Percentiles rank a stretch among this genome's conserved stretches.
Conservation (phyloP, 1,140 invertebrate species). For the Lasioglossum albipes region DNA sequence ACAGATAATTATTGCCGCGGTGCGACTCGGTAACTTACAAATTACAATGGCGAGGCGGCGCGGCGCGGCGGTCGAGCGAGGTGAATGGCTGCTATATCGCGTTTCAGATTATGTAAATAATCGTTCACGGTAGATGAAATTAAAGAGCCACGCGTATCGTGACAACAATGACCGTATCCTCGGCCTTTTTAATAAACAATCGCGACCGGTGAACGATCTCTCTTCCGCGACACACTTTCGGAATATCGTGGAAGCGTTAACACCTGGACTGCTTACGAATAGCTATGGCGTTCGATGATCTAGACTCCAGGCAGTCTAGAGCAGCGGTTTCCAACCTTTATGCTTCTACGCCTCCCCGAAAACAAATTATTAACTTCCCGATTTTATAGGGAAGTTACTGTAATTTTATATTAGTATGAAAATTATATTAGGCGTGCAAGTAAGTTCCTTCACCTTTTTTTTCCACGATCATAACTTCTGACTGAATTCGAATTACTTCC, state of each 20-base stretch:
- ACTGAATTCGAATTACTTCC: too few species aligned
- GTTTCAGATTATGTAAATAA: conserved; percentile 31
- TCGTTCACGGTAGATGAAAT: conserved; percentile 13
- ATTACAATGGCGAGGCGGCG: conserved; percentile 11
- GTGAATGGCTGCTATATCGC: conserved; percentile 7
- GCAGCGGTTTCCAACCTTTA: too few species aligned
- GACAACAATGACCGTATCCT: not conserved
- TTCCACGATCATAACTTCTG: too few species aligned
- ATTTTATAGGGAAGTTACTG: too few species aligned
- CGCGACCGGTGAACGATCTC: not conserved
- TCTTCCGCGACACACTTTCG: conserved; percentile 12
- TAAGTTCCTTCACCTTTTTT: too few species aligned
- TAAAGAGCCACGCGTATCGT: not conserved
- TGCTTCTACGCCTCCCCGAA: too few species aligned
- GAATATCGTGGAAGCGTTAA: not conserved
- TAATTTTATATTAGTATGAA: too few species aligned
- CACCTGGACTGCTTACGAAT: not conserved
- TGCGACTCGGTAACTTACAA: conserved; percentile 5
- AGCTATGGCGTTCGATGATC: too few species aligned
- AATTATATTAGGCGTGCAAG: too few species aligned
- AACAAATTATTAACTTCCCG: too few species aligned
- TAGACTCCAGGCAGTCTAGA: too few species aligned
- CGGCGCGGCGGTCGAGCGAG: not conserved
- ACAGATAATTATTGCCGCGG: conserved; percentile 12
- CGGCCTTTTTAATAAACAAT: not conserved